A percentile compares a stretch with the other conserved stretches of the same genome.
Conservation (phyloP, 2,797 vertebrate species). For the Salmo trutta region DNA sequence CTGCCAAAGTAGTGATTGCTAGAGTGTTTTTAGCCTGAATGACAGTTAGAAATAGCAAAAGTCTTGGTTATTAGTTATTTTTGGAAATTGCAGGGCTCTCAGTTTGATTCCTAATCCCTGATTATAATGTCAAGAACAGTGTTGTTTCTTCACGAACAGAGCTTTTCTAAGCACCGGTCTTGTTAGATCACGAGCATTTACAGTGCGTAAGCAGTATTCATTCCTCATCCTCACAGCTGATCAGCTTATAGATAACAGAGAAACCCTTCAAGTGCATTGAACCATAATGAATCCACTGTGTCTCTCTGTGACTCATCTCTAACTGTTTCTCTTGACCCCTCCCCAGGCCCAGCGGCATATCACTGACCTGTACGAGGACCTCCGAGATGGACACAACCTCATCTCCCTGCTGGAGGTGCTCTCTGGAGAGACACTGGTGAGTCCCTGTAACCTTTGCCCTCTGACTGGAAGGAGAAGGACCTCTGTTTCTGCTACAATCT, state of each 20-base stretch:
- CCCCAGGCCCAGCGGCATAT: slow-evolving; percentile 90
- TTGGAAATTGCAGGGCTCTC: not conserved
- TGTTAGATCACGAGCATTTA: not conserved
- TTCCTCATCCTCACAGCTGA: not conserved
- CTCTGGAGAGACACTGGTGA: slow-evolving; percentile 91
- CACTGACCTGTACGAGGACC: slow-evolving; percentile 93
- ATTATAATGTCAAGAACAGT: not conserved
- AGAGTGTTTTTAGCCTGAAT: not conserved
- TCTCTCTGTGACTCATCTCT: not conserved
- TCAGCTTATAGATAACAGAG: not conserved
- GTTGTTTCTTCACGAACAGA: not conserved
- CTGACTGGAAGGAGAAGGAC: slow-evolving; percentile 7
- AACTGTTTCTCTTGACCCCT: not conserved
- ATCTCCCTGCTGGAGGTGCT: slow-evolving; percentile 96
- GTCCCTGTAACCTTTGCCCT: slow-evolving; percentile 48
- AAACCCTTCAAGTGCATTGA: not conserved
- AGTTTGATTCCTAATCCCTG: not conserved
- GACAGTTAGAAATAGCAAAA: not conserved
- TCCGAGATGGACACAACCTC: slow-evolving; percentile 95
- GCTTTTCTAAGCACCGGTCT: not conserved
- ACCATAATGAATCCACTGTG: not conserved
- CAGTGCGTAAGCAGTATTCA: not conserved
- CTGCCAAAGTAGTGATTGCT: not conserved
- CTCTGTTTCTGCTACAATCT: slow-evolving; percentile 29
- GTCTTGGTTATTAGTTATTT: too few relatives aligned